Percentiles rank a stretch among this genome's conserved stretches.
These are phyloP conservation scores for Holocentrus rufus DNA, from an alignment of 2,797 vertebrate species.

Conservation along the genomic window DNA sequence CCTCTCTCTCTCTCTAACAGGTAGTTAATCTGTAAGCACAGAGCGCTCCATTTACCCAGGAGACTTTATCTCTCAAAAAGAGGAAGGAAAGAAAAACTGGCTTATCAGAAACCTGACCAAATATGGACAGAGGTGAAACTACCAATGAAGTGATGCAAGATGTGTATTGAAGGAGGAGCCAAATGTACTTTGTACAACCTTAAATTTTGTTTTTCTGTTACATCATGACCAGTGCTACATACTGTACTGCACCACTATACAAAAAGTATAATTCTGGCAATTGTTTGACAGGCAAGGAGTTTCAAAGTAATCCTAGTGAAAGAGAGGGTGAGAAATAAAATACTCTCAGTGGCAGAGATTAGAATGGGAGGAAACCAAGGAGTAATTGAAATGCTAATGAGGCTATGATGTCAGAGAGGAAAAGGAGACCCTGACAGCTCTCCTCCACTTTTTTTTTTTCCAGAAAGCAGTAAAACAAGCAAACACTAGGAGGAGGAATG, in stretches of 20 bases:
- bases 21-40: constrained; percentile 79
- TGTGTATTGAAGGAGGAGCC: constrained; percentile 58
- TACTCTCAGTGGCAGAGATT: background rate
- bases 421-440: constrained; percentile 1
- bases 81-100: constrained; percentile 81
- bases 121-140: constrained; percentile 83
- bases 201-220: background rate
- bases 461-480: background rate
- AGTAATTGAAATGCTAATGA: constrained; percentile 61
- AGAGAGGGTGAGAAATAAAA: background rate
- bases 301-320: constrained; percentile 4
- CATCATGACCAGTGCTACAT: background rate
- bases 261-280: background rate
- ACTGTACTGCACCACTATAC: too few relatives aligned
- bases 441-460: background rate
- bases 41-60: constrained; percentile 61
- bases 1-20: constrained; percentile 27
- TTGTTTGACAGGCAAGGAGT: background rate
- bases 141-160: constrained; percentile 72
- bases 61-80: constrained; percentile 56
- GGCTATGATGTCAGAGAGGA: constrained; percentile 45
- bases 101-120: constrained; percentile 83
- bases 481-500: background rate
- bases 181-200: constrained; percentile 41
- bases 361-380: constrained; percentile 29